A percentile compares a stretch with the other conserved stretches of the same genome.
phyloP scores from a whole-genome alignment of 2,797 vertebrate genomes.

The Mus caroli region DNA sequence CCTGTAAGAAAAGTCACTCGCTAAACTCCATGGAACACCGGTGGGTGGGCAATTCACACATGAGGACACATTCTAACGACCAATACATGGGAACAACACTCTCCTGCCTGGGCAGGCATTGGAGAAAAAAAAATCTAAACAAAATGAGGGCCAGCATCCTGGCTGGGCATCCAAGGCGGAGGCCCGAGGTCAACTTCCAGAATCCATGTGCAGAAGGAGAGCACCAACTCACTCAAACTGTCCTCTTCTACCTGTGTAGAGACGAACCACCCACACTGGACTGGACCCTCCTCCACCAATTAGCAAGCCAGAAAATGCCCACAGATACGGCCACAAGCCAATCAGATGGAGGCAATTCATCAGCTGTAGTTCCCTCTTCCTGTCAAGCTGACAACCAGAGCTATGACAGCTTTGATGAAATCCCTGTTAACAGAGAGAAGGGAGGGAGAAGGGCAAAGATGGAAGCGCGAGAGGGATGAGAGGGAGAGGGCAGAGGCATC shows the following conservation, averaged over 20 bases:
- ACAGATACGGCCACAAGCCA: background rate
- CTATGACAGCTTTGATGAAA: background rate
- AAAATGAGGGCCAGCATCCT: background rate
- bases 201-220: background rate
- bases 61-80: background rate
- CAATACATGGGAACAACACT: background rate
- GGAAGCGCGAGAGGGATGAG: background rate
- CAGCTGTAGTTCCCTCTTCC: background rate
- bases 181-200: background rate
- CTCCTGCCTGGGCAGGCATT: background rate
- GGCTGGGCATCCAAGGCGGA: background rate
- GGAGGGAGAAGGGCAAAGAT: background rate
- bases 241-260: background rate
- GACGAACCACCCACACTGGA: background rate
- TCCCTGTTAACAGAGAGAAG: background rate
- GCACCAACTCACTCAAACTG: background rate
- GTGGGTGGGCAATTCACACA: background rate
- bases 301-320: background rate
- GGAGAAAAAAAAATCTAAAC: background rate
- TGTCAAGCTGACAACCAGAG: background rate
- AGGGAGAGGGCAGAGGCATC: background rate
- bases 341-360: background rate
- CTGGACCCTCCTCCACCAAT: background rate
- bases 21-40: background rate
- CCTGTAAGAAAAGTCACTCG: background rate